Base-by-base conservation (phyloP, 35 echinoderm and acorn worm genomes). In the Holothuria glaberrima region DNA sequence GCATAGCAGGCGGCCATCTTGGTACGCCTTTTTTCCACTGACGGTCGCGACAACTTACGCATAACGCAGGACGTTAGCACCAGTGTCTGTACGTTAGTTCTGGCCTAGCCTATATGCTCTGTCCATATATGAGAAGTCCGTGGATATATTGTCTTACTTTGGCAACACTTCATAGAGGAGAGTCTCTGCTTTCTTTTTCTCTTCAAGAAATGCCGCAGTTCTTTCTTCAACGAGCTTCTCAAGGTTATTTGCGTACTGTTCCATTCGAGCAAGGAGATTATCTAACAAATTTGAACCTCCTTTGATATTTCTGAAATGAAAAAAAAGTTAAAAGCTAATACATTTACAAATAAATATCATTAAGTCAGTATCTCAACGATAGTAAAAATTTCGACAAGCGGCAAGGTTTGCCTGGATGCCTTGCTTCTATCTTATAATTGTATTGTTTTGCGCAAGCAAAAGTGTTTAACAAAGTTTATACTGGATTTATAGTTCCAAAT, bases 131-230 rank as follows among this genome's bases (percentile, higher is more conserved):
- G n/a, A n/a, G n/a, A n/a, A n/a, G n/a, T n/a, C n/a, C n/a, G n/a
- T n/a, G n/a, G n/a, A n/a, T n/a, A n/a, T n/a, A n/a, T 38, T 70
- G 20, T 3, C 68, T 38, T 88, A 94, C 92, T 78, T 90, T 16
- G 92, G 92, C 62, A 94, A 69, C 7, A 94, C 87, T 52, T 94
- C 87, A 79, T 94, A 94, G 0, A 94, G 80, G n/a, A 94, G 77
- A 35, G 88, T 94, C 78, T 94, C 92, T 19, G 92, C 89, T 84
- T 88, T 78, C 70, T 90, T 94, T 70, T 94, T 94, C 60, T 94
- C 92, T 58, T 94, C 92, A 22, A 94, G 50, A 68, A 94, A 94
- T 13, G 92, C 92, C 25, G 92, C 87, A 25, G 92, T 94, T 58
- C 88, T 90, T 56, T 94, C 92, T 54, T 94, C 92, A 13, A 94